phyloP scores from a whole-genome alignment of 2,797 vertebrate species.

The Helarctos malayanus region DNA sequence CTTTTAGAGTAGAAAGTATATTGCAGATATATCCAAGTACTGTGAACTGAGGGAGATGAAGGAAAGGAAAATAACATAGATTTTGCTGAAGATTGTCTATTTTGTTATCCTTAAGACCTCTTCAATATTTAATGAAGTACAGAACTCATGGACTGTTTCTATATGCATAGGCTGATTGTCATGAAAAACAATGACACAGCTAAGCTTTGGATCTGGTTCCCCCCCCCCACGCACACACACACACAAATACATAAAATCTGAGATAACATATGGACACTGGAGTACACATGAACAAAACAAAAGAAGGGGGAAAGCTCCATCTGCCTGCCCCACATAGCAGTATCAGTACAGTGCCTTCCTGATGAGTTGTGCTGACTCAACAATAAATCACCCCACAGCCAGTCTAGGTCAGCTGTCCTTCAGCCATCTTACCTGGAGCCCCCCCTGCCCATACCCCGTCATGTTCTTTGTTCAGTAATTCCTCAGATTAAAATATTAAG shows the following conservation, averaged over 20 bases:
- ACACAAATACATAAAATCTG: background rate
- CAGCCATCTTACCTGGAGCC: background rate
- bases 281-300: background rate
- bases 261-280: background rate
- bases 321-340: rapidly evolving
- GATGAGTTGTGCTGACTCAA: background rate
- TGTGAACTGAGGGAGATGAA: background rate
- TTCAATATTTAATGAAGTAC: background rate
- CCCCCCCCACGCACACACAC: background rate
- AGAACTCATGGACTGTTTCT: background rate
- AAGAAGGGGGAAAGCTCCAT: background rate
- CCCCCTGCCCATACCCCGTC: rapidly evolving
- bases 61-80: background rate
- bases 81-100: background rate
- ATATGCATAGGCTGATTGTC: background rate
- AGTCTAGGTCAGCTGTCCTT: background rate
- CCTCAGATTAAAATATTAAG: background rate
- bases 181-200: background rate
- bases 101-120: background rate
- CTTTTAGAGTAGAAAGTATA: background rate
- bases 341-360: background rate
- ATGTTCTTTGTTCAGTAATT: background rate
- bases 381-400: background rate
- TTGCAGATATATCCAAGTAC: background rate
- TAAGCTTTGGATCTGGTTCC: background rate